These are phyloP conservation scores for Akabosia matsudoensis DNA, from an alignment of 1,140 invertebrate genomes.

Conservation along the genomic window DNA sequence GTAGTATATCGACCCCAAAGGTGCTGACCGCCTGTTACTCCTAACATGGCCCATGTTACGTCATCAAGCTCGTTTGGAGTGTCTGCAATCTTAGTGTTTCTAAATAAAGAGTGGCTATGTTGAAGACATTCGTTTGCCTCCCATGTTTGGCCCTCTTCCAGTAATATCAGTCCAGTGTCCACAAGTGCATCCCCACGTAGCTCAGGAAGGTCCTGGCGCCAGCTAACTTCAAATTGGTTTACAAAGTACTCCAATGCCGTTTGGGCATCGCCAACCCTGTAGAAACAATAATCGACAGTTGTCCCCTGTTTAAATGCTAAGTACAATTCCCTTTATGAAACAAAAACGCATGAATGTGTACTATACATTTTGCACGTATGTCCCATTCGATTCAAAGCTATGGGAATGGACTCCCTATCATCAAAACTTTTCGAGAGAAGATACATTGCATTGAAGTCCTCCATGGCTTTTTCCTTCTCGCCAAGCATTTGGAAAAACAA, in stretches of 20 bases:
- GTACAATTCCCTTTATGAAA: too few species aligned
- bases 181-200: neutral
- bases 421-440: neutral
- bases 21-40: neutral
- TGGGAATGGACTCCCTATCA: neutral
- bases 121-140: neutral
- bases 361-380: neutral
- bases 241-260: neutral
- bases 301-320: too few species aligned
- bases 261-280: neutral
- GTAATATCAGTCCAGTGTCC: neutral
- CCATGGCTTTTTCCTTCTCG: neutral
- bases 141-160: neutral
- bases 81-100: neutral
- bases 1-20: neutral
- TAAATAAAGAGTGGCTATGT: neutral
- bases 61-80: neutral
- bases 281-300: neutral
- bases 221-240: neutral
- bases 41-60: neutral
- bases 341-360: too few species aligned
- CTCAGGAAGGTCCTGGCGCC: neutral
- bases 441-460: neutral
- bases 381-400: neutral
- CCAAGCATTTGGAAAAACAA: neutral